Evolutionary conservation across 92 coral and sea anemone species (phyloP).

Genomic region (Epizoanthus ramosus): DNA sequence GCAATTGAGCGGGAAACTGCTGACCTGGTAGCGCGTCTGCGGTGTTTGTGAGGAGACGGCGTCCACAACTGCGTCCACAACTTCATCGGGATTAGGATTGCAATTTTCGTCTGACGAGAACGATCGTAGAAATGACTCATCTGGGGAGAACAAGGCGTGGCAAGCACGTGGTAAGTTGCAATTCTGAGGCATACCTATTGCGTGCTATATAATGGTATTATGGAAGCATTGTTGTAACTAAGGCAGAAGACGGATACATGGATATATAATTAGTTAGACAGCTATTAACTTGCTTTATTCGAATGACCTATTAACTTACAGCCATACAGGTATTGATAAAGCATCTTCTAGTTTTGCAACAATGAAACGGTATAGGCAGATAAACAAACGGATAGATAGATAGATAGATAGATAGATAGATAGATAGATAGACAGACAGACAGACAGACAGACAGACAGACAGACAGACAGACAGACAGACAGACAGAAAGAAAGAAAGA

Average conservation of each 20-base stretch:
- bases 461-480: background rate
- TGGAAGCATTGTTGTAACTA: background rate
- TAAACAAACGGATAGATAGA: background rate
- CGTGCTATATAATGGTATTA: too few relatives aligned
- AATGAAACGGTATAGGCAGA: too few relatives aligned
- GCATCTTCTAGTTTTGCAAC: too few relatives aligned
- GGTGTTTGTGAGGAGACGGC: constrained; percentile 48
- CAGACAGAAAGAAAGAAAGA: background rate
- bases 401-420: too few relatives aligned
- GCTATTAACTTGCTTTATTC: too few relatives aligned
- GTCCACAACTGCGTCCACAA: constrained; percentile 49
- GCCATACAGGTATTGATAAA: too few relatives aligned
- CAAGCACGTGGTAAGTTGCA: too few relatives aligned
- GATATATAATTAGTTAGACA: background rate
- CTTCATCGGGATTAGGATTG: constrained; percentile 33
- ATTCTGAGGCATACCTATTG: too few relatives aligned
- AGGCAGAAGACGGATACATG: background rate
- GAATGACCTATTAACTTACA: too few relatives aligned
- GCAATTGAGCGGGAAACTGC: constrained; percentile 51
- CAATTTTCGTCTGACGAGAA: constrained; percentile 14
- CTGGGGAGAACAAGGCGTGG: background rate
- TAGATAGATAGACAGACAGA: background rate
- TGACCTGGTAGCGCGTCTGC: constrained; percentile 45
- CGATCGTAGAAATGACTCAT: constrained; percentile 20
- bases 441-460: background rate